Evolutionary conservation across 2,113 vertebrate species (phyloP), one percentile per base, ranked within the genome.

Genomic region (Xenopus borealis): DNA sequence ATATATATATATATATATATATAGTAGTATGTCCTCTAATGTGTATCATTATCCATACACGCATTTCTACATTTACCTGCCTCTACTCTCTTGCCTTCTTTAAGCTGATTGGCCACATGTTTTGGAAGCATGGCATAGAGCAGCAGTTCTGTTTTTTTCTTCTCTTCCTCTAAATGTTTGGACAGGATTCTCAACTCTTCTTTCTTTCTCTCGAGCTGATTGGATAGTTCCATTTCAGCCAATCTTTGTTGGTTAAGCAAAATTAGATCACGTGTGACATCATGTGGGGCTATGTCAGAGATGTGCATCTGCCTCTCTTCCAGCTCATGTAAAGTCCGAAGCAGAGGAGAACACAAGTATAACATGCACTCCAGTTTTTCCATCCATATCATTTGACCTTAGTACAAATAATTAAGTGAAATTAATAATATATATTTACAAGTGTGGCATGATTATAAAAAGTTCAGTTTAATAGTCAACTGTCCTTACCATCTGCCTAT

Each of bases 301-400:
- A 94, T 85, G 72, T 94, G 91, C 83, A 94, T 89, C 78, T 91
- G 85, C 17, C 91, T 82, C 72, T 92, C 91, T 80, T 94, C 89
- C 82, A 94, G 81, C 77, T 94, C 93, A 5, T 92, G 87, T 79
- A 94, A 62, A 0, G 87, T 83, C 69, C 92, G 90, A 0, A 94
- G 85, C 61, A 92, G 69, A 58, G 93, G 93, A 0, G 93, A 94
- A 79, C 91, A 93, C 17, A 94, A 87, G 20, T 93, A 94, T 1
- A 94, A 83, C 92, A 94, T 92, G 76, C 89, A 92, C 75, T 87
- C 81, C 45, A 92, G 62, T 27, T 89, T 58, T 76, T 90, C 88
- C 93, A 94, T 94, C 93, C 93, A 94, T 75, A 94, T 81, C 93
- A 94, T 94, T 86, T 94, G 93, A 13, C 85, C 87, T 91, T 82